Conservation (phyloP, 1,140 invertebrate genomes). For the Ips nitidus region DNA sequence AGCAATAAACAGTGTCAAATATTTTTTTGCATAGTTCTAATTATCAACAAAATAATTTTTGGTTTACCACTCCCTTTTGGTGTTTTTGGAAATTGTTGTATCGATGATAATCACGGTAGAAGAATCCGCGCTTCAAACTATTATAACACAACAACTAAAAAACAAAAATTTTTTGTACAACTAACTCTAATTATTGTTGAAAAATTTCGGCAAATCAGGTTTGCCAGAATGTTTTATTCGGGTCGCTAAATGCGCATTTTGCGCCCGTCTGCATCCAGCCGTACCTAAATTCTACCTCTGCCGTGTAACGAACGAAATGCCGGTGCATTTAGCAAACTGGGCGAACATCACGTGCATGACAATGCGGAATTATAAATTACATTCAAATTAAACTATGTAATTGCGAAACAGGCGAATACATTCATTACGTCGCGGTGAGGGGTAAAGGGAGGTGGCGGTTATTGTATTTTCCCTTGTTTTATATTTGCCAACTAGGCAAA, state of each 20-base stretch:
- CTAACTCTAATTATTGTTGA: no score
- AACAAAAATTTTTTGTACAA: no score
- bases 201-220: no score
- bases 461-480: neutral
- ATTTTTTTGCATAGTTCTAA: no score
- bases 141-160: no score
- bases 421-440: slow-evolving; percentile 43
- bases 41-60: no score
- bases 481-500: neutral
- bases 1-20: no score
- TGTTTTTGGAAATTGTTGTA: no score
- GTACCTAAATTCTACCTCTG: slow-evolving; percentile 48
- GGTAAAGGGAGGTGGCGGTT: neutral
- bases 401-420: slow-evolving; percentile 52
- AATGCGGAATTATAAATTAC: slow-evolving; percentile 55
- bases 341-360: slow-evolving; percentile 54
- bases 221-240: slow-evolving; percentile 9
- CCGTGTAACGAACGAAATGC: slow-evolving; percentile 46
- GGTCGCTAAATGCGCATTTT: slow-evolving; percentile 34
- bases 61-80: no score
- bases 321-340: slow-evolving; percentile 50
- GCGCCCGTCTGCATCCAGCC: slow-evolving; percentile 17
- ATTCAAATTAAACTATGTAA: slow-evolving; percentile 56
- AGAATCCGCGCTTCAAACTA: no score
- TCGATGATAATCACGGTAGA: no score